A percentile compares a stretch with the other conserved stretches of the same genome.
These are phyloP conservation scores for Falco punctatus DNA, from an alignment of 2,113 vertebrate species.

Conservation along the genomic window DNA sequence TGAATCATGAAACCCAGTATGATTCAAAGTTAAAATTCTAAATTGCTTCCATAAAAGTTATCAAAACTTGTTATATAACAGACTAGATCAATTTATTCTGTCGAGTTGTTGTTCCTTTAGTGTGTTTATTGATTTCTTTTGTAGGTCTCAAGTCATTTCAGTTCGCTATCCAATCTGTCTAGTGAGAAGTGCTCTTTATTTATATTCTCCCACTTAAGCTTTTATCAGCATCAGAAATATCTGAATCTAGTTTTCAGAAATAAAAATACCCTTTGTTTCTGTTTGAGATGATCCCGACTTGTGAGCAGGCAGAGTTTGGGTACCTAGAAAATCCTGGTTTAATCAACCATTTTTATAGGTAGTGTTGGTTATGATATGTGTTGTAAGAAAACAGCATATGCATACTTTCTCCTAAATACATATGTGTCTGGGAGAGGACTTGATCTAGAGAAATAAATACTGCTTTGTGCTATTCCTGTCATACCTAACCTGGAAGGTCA, in stretches of 20 bases:
- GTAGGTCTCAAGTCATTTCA: constrained; percentile 70
- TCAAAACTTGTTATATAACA: constrained; percentile 64
- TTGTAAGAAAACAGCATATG: not conserved
- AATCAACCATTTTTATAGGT: constrained; percentile 16
- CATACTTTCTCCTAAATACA: not conserved
- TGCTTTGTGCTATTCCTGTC: not conserved
- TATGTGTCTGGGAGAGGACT: not conserved
- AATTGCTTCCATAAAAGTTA: constrained; percentile 59
- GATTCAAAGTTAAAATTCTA: constrained; percentile 73
- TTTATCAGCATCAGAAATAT: constrained; percentile 63
- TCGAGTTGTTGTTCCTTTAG: constrained; percentile 66
- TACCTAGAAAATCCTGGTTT: not conserved
- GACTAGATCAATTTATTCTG: constrained; percentile 72
- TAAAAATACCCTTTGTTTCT: constrained; percentile 66
- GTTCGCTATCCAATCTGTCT: constrained; percentile 58
- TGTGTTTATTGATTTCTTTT: constrained; percentile 74
- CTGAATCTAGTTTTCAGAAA: constrained; percentile 12
- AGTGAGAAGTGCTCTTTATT: constrained; percentile 63
- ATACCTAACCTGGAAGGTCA: not conserved
- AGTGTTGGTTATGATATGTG: not conserved
- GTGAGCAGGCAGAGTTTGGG: not conserved
- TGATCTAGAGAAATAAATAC: not conserved
- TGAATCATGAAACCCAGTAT: constrained; percentile 50
- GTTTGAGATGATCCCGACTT: constrained; percentile 41
- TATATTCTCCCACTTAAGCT: constrained; percentile 51